Conservation (phyloP, 2,113 vertebrate genomes). For the Calypte anna region DNA sequence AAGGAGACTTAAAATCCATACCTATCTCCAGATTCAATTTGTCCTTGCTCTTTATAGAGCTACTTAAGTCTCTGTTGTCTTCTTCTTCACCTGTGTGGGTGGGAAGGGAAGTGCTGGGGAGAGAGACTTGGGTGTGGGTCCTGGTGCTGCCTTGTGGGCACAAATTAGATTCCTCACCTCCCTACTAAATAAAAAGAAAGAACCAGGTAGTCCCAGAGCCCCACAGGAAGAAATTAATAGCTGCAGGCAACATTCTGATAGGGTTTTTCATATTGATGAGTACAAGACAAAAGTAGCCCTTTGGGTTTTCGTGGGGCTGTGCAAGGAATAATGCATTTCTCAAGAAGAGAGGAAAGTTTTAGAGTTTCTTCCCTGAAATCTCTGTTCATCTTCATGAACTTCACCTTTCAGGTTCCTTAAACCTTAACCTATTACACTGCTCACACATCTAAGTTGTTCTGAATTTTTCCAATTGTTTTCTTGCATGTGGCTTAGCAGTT, state of each 20-base stretch:
- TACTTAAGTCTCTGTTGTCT: neutral
- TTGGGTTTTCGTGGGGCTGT: neutral
- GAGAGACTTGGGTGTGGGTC: neutral
- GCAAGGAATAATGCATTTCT: neutral
- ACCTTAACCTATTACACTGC: neutral
- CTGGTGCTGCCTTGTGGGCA: neutral
- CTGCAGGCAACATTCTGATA: neutral
- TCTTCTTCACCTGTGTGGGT: accelerated
- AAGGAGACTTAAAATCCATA: neutral
- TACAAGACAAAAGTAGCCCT: neutral
- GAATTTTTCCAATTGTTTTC: neutral
- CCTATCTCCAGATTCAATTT: neutral
- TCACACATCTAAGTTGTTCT: neutral
- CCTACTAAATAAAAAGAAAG: neutral
- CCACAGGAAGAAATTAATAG: neutral
- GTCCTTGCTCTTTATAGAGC: neutral
- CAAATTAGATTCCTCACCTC: neutral
- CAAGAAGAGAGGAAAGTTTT: neutral
- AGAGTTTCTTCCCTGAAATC: neutral
- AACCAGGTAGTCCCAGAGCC: neutral
- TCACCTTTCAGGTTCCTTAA: neutral
- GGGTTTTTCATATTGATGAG: neutral
- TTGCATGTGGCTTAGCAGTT: neutral
- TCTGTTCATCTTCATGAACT: neutral
- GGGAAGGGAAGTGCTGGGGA: neutral